Base-by-base conservation (phyloP, 2,113 vertebrate genomes). In the Eurypyga helias region DNA sequence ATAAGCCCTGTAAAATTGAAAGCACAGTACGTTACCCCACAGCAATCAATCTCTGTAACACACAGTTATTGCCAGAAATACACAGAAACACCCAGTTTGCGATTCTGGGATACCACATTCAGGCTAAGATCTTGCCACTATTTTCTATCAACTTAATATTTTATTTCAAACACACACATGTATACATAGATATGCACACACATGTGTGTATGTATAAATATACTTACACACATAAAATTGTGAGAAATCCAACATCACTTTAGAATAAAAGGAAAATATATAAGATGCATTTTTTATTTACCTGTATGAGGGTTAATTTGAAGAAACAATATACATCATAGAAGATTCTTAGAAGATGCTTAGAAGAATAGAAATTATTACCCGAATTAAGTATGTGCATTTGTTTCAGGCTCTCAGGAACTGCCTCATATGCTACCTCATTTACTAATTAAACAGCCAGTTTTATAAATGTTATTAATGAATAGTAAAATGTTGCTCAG, bases 1-100 rank as follows among this genome's bases (percentile, higher is more conserved):
- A 73, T 61, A 93, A 77, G 10, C 21, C 19, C 55, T 51, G 29
- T 83, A 92, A 96, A 96, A 94, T 0, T 80, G 93, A 92, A 93
- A 95, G 52, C 77, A 84, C 54, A 70, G 18, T 64, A 76, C 64
- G 12, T 95, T 95, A 94, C 58, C 76, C 86, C 21, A n/a, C 57
- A 70, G 58, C 54, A 93, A 67, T 83, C 71, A 76, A 72, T 95
- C 72, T 87, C 31, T 90, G 33, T 51, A 83, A 75, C 7, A 11
- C 4, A 25, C 10, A 62, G 10, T 18, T 83, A 33, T 60, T 76
- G 64, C 72, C 48, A 92, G 65, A 87, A 93, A 82, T 34, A 67
- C 43, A 60, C 4, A 75, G 66, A 93, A 93, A 91, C 43, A 95
- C 69, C 90, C 88, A 79, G 51, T 66, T 93, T 82, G 4, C 25